Percentiles rank a stretch among this genome's conserved stretches.
Evolutionary conservation across 1,140 invertebrate species (phyloP).

Genomic region (Agrypnia vestita): DNA sequence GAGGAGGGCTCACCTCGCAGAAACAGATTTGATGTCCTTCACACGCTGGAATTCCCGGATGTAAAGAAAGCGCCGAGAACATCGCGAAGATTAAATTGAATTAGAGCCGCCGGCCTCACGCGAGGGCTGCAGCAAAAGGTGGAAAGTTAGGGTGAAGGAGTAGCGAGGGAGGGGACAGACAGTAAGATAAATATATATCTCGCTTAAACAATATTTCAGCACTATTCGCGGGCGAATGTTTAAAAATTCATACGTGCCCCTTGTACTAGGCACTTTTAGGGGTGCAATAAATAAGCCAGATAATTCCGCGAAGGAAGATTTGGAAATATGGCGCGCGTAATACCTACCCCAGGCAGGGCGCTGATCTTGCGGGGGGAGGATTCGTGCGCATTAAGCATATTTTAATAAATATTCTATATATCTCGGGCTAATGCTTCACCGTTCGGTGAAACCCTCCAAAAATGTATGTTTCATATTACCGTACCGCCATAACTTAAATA

Average conservation of each 20-base stretch:
- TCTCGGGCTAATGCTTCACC: no score
- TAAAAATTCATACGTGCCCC: conserved; percentile 38
- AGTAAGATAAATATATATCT: conserved; percentile 42
- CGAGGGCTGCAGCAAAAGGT: neutral
- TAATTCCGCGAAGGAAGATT: conserved; percentile 26
- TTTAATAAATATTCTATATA: neutral
- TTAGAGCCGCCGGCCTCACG: neutral
- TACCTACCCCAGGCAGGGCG: neutral
- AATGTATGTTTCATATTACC: no score
- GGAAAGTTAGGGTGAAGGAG: conserved; percentile 9
- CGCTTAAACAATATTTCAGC: conserved; percentile 40
- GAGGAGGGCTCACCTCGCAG: neutral
- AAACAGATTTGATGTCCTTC: conserved; percentile 26
- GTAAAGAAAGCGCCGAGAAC: conserved; percentile 9
- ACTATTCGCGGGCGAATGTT: conserved; percentile 24
- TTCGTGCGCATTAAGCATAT: conserved; percentile 1
- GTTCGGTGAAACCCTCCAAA: no score
- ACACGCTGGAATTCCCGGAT: neutral
- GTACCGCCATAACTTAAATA: no score
- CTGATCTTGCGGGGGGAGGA: conserved; percentile 1
- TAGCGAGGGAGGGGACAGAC: neutral
- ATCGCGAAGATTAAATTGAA: conserved; percentile 20
- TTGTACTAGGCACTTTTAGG: conserved; percentile 3
- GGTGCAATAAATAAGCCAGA: conserved; percentile 32
- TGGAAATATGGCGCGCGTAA: conserved; percentile 2